Percentiles rank a stretch among this genome's conserved stretches.
These are phyloP conservation scores for Ostrea denselamellosa DNA, from an alignment of 1,140 invertebrate species.

Conservation along the genomic window DNA sequence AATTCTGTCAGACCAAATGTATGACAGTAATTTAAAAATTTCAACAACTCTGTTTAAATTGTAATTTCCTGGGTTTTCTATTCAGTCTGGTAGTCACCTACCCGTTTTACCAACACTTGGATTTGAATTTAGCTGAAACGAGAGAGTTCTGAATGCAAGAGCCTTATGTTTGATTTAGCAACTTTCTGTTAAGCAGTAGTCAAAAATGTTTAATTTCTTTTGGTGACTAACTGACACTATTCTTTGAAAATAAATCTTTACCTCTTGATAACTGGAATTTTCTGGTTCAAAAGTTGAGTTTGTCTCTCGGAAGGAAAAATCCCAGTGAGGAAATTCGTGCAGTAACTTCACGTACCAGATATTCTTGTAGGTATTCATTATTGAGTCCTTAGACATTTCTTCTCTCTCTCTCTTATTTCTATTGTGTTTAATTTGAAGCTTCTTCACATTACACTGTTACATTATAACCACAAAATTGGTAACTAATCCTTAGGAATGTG, in stretches of 20 bases:
- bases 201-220: too few relatives aligned
- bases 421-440: neutral
- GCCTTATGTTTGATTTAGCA: too few relatives aligned
- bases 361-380: slow-evolving; percentile 46
- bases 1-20: too few relatives aligned
- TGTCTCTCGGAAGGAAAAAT: slow-evolving; percentile 90
- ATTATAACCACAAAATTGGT: slow-evolving; percentile 3
- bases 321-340: slow-evolving; percentile 85
- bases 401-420: neutral
- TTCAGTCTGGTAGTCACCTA: too few relatives aligned
- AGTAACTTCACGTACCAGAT: slow-evolving; percentile 87
- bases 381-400: neutral
- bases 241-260: slow-evolving; percentile 72
- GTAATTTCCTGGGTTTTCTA: too few relatives aligned
- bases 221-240: too few relatives aligned
- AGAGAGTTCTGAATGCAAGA: too few relatives aligned
- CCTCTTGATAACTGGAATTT: slow-evolving; percentile 93
- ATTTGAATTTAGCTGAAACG: too few relatives aligned
- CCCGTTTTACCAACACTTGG: too few relatives aligned
- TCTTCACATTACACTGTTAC: neutral
- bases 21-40: too few relatives aligned
- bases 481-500: slow-evolving; percentile 21
- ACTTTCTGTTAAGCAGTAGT: too few relatives aligned
- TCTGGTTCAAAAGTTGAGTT: slow-evolving; percentile 94
- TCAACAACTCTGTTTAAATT: too few relatives aligned